Evolutionary conservation across 2,113 vertebrate species (phyloP), one percentile per base, ranked within the genome.

Genomic region (Lucifuga dentata): DNA sequence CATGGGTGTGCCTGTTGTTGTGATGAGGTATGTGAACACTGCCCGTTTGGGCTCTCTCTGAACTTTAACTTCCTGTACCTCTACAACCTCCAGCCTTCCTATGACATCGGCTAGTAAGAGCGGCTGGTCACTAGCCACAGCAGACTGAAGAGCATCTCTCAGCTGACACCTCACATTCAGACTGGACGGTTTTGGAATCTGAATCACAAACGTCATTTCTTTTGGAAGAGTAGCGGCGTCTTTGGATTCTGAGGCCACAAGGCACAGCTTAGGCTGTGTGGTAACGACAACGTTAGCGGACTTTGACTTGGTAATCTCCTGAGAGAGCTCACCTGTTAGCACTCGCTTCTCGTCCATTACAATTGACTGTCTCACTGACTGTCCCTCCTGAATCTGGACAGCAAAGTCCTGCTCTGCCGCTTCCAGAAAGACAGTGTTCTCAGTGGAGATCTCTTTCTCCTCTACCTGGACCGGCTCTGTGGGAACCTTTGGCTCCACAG

Each of bases 11-110:
- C 79, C 88, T 76, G 81, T 87, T 41, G 93, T 89, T 13, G 93
- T 96, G 78, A 97, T 92, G 20, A 95, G 74, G 65, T 95, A 97
- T 1, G 92, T 95, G 41, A 95, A 97, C 63, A 90, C 66, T 5
- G 88, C 69, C 38, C 76, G 13, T 58, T 84, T 92, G 12, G 91
- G 92, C 68, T 96, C 95, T 83, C 85, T 93, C 23, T 83, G 88
- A 57, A 95, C 83, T 55, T 87, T 93, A 64, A 96, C 72, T 38
- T 93, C 91, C 56, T 89, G 93, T 21, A 96, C 69, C 35, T 95
- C 90, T 41, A 95, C 16, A 12, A 86, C 86, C 55, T 93, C 91
- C 57, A 96, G 89, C 58, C 84, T 81, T 49, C 81, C 75, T 24
- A 96, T 45, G 59, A 95, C 89, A 24, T 97, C 94, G 56, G 93